A percentile compares a stretch with the other conserved stretches of the same genome.
These are phyloP conservation scores for Gasterosteus nipponicus DNA, from an alignment of 2,113 vertebrate species.

Conservation along the genomic window DNA sequence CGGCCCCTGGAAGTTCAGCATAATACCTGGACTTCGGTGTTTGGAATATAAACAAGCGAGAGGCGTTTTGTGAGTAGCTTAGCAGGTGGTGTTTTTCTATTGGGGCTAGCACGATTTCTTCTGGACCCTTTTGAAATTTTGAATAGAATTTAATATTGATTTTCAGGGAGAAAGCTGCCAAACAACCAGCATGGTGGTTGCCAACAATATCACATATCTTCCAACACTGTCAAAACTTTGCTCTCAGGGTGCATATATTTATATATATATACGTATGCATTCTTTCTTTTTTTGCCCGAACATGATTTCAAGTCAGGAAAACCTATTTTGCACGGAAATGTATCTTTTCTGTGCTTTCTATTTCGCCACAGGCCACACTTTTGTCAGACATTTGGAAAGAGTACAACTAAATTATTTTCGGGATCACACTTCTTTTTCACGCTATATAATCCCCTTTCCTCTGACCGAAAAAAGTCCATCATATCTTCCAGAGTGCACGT, in stretches of 20 bases:
- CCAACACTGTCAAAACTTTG: constrained; percentile 32
- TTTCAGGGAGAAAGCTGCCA: constrained; percentile 44
- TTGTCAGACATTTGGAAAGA: constrained; percentile 4
- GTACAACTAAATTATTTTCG: background rate
- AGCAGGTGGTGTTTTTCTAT: constrained; percentile 31
- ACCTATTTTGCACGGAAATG: background rate
- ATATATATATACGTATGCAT: background rate
- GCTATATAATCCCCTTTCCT: constrained; percentile 6
- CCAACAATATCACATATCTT: constrained; percentile 60
- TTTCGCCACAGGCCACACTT: background rate
- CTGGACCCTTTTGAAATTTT: constrained; percentile 17
- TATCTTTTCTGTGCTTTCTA: background rate
- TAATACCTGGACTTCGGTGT: constrained; percentile 10
- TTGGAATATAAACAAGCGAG: constrained; percentile 35
- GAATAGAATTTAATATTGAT: constrained; percentile 51
- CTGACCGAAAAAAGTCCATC: background rate
- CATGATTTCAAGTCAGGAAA: constrained; percentile 1
- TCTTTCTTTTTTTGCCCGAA: constrained; percentile 6
- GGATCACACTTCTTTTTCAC: constrained; percentile 19
- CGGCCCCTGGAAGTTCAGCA: constrained; percentile 20
- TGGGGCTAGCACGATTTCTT: constrained; percentile 23
- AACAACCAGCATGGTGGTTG: background rate
- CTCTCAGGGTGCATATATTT: constrained; percentile 16
- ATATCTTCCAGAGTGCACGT: constrained; percentile 10
- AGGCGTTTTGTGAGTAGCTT: constrained; percentile 22